These are phyloP conservation scores for Ptychoptera albimana DNA, from an alignment of 2,888 invertebrate species.

Conservation along the genomic window DNA sequence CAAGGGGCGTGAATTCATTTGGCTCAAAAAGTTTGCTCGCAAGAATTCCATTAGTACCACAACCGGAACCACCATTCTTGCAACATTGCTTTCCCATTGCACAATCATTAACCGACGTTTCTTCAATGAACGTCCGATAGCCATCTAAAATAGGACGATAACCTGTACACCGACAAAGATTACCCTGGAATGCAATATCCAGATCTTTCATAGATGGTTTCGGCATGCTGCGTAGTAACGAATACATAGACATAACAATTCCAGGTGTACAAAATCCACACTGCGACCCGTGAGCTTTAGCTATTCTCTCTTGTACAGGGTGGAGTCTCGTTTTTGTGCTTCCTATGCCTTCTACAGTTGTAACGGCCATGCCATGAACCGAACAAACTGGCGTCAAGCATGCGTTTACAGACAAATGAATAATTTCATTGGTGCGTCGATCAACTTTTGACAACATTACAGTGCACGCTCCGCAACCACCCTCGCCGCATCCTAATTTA, in stretches of 20 bases:
- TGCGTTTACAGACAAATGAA: constrained; percentile 71
- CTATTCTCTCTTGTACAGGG: constrained; percentile 75
- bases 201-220: constrained; percentile 59
- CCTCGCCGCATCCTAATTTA: constrained; percentile 86
- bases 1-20: constrained; percentile 51
- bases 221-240: constrained; percentile 56
- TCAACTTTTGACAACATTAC: constrained; percentile 75
- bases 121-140: constrained; percentile 67
- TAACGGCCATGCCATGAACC: constrained; percentile 76
- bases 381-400: constrained; percentile 78
- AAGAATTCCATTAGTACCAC: constrained; percentile 13
- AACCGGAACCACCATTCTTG: constrained; percentile 21
- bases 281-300: constrained; percentile 84
- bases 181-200: constrained; percentile 69
- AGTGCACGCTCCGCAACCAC: constrained; percentile 90
- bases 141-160: constrained; percentile 88
- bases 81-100: constrained; percentile 57
- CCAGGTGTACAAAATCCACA: constrained; percentile 95
- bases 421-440: constrained; percentile 34
- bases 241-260: constrained; percentile 95
- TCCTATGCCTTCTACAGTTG: constrained; percentile 88
- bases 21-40: constrained; percentile 38
- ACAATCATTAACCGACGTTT: constrained; percentile 30
- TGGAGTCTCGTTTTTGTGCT: constrained; percentile 61
- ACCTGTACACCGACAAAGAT: constrained; percentile 83